Conservation (phyloP, 1,140 invertebrate species). For the Orchesella cincta region DNA sequence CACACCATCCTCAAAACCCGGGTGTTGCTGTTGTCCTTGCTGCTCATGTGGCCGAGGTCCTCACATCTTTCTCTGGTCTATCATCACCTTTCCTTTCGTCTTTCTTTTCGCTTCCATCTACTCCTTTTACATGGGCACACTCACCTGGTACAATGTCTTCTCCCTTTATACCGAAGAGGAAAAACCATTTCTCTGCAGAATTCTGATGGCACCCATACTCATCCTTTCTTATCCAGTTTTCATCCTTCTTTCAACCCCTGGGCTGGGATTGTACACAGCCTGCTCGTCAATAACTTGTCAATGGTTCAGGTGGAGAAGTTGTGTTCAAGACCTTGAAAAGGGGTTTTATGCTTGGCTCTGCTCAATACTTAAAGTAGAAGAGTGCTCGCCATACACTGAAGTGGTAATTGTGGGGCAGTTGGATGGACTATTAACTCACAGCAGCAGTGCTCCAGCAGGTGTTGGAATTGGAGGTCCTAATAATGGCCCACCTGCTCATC, state of each 20-base stretch:
- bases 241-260: slow-evolving; percentile 67
- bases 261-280: slow-evolving; percentile 68
- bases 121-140: slow-evolving; percentile 73
- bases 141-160: slow-evolving; percentile 77
- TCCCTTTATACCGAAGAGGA: slow-evolving; percentile 71
- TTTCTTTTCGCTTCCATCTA: slow-evolving; percentile 65
- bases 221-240: slow-evolving; percentile 72
- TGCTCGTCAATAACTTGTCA: slow-evolving; percentile 70
- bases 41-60: slow-evolving; percentile 64
- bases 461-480: no score
- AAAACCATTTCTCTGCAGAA: slow-evolving; percentile 63
- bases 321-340: slow-evolving; percentile 74
- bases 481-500: no score
- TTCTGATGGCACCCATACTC: slow-evolving; percentile 67
- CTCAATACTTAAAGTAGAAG: slow-evolving; percentile 66
- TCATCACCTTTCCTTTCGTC: slow-evolving; percentile 69
- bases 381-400: slow-evolving; percentile 69
- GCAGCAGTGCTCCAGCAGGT: not conserved
- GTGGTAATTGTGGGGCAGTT: slow-evolving; percentile 51
- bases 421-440: not conserved
- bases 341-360: slow-evolving; percentile 79
- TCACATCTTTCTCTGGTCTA: slow-evolving; percentile 68
- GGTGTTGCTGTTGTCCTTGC: not conserved
- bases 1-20: not conserved
- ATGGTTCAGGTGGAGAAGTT: slow-evolving; percentile 68